A percentile compares a stretch with the other conserved stretches of the same genome.
phyloP scores from a whole-genome alignment of 2,113 vertebrate genomes.

The Tricholaema leucomelas region DNA sequence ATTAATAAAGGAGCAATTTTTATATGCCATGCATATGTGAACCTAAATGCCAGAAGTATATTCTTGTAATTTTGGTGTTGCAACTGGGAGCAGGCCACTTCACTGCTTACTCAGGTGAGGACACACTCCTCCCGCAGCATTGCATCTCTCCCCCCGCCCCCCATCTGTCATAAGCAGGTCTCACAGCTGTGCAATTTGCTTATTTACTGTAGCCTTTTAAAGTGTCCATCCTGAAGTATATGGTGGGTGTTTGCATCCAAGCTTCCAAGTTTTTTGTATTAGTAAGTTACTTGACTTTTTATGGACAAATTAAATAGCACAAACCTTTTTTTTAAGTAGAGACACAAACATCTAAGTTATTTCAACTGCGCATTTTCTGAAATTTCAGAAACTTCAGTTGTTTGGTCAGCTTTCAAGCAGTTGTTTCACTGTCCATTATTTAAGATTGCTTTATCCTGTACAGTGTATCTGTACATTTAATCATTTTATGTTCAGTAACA shows the following conservation, averaged over 20 bases:
- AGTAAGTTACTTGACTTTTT: neutral
- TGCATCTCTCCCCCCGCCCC: rapidly evolving
- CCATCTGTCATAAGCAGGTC: neutral
- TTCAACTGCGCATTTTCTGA: neutral
- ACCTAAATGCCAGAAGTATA: neutral
- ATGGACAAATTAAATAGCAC: neutral
- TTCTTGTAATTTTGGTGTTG: neutral
- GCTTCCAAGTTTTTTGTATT: neutral
- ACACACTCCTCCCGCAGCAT: too few species aligned
- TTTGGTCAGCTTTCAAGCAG: neutral
- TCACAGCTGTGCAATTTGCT: neutral
- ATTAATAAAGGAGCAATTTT: neutral
- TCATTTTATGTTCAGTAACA: neutral
- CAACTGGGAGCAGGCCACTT: neutral
- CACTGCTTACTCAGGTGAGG: neutral
- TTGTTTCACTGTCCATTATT: neutral
- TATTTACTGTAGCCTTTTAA: neutral
- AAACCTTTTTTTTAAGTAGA: neutral
- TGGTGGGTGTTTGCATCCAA: neutral
- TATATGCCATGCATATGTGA: neutral
- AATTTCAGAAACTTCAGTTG: neutral
- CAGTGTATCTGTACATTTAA: neutral
- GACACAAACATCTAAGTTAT: neutral
- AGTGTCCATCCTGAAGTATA: neutral
- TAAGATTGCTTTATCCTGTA: neutral